These are phyloP conservation scores for Griposia aprilina DNA, from an alignment of 2,888 invertebrate genomes.

Conservation along the genomic window DNA sequence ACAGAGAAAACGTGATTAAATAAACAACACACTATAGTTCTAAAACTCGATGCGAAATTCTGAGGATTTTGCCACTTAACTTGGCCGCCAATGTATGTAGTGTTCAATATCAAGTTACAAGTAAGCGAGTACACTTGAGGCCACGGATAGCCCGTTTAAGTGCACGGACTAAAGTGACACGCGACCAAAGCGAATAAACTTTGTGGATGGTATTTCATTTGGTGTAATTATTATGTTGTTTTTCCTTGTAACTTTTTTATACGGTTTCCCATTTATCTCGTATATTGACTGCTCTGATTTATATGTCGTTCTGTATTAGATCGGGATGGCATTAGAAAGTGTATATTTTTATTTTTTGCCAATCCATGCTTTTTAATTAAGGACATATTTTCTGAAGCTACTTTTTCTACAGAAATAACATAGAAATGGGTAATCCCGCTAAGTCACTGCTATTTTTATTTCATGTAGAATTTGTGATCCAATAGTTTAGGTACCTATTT, in stretches of 20 bases:
- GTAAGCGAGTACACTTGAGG: conserved; percentile 67
- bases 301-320: neutral
- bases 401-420: neutral
- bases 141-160: conserved; percentile 64
- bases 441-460: conserved; percentile 40
- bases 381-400: neutral
- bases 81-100: conserved; percentile 58
- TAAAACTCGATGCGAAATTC: conserved; percentile 38
- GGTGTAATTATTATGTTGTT: conserved; percentile 32
- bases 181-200: conserved; percentile 60
- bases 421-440: conserved; percentile 14
- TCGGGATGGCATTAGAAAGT: neutral
- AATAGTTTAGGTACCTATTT: conserved; percentile 43
- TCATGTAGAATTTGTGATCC: conserved; percentile 36
- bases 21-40: conserved; percentile 20
- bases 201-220: conserved; percentile 59
- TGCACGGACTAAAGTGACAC: conserved; percentile 65
- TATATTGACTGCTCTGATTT: neutral
- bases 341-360: neutral
- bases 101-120: conserved; percentile 67
- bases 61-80: conserved; percentile 60
- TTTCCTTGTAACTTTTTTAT: conserved; percentile 21
- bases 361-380: neutral
- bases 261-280: neutral
- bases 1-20: conserved; percentile 25